A percentile compares a stretch with the other conserved stretches of the same genome.
phyloP scores from a whole-genome alignment of 2,888 invertebrate species.

The Cinara cedri region DNA sequence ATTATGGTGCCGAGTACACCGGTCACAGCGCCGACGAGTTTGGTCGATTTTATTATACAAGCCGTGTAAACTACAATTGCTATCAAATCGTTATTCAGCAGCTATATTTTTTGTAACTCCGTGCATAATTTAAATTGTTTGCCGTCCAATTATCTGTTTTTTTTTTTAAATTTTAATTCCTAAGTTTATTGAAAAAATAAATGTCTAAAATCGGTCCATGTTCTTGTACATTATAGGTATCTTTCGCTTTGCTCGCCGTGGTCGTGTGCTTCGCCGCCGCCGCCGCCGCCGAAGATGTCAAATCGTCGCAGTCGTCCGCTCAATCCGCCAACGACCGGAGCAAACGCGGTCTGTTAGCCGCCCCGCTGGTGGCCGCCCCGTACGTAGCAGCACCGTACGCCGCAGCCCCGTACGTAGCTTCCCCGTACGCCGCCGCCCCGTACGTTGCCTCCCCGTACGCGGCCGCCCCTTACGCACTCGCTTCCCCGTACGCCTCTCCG shows the following conservation, averaged over 20 bases:
- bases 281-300: constrained; percentile 29
- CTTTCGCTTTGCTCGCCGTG: not conserved
- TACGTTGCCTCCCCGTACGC: constrained; percentile 29
- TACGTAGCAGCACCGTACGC: constrained; percentile 26
- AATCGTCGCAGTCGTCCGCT: not conserved
- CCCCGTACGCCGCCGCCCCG: constrained; percentile 31
- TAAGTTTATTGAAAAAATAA: too few relatives aligned
- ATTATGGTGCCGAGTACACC: too few relatives aligned
- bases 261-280: constrained; percentile 6
- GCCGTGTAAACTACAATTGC: too few relatives aligned
- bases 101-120: too few relatives aligned
- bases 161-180: too few relatives aligned
- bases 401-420: not conserved
- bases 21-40: too few relatives aligned
- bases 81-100: too few relatives aligned
- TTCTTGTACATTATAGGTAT: constrained; percentile 11
- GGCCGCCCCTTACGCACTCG: constrained; percentile 8
- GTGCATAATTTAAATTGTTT: too few relatives aligned
- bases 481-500: constrained; percentile 31
- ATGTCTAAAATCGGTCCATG: not conserved
- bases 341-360: constrained; percentile 29
- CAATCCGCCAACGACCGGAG: constrained; percentile 28
- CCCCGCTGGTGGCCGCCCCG: not conserved
- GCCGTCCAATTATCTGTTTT: not conserved
- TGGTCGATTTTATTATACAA: too few relatives aligned